Evolutionary conservation across 2,113 vertebrate species (phyloP).

Genomic region (Asarcornis scutulata): DNA sequence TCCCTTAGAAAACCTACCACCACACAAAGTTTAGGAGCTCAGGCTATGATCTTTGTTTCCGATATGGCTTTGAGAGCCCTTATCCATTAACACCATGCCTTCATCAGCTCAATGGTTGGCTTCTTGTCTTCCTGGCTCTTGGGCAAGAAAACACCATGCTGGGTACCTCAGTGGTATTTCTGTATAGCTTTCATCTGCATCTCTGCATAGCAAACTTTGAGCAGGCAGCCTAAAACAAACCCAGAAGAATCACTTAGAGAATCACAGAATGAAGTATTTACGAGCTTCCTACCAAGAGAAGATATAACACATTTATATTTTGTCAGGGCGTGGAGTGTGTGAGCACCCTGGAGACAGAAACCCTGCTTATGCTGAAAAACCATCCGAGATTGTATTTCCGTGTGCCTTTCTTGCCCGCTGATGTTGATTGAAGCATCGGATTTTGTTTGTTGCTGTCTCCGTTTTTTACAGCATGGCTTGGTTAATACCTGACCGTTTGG

Average conservation of each 20-base stretch:
- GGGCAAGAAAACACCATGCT: neutral
- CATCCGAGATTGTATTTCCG: neutral
- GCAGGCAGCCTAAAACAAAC: neutral
- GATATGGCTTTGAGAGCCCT: neutral
- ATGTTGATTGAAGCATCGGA: neutral
- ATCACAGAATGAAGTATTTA: neutral
- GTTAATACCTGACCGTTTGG: constrained; percentile 48
- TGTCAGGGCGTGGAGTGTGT: neutral
- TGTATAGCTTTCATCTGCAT: neutral
- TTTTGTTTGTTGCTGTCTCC: neutral
- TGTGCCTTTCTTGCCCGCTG: neutral
- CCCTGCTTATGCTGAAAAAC: neutral
- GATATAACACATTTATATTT: neutral
- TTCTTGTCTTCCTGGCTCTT: neutral
- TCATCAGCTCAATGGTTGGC: neutral
- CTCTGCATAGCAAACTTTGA: neutral
- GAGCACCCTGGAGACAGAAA: neutral
- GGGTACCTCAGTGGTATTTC: neutral
- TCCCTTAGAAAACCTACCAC: neutral
- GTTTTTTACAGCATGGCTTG: constrained; percentile 47
- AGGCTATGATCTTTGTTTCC: neutral
- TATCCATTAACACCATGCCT: rapidly evolving
- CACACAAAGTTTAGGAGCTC: neutral
- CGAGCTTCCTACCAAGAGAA: neutral
- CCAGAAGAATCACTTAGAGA: neutral